Evolutionary conservation across 2,888 invertebrate species (phyloP).

Genomic region (Leuctra nigra): DNA sequence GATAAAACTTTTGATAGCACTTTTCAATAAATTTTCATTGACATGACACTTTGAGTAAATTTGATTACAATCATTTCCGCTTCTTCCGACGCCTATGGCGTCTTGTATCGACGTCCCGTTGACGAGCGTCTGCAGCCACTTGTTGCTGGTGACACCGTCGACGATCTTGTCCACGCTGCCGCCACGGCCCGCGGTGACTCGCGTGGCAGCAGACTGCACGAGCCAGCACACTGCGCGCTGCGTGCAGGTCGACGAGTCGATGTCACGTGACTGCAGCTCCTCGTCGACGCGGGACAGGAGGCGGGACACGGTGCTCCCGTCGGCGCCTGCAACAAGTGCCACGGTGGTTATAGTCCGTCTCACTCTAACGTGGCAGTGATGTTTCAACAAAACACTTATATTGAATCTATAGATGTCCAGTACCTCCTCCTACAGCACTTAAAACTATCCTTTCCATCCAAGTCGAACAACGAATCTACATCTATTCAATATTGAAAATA

Average conservation of each 20-base stretch:
- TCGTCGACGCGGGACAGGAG: slow-evolving; percentile 33
- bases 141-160: slow-evolving; percentile 42
- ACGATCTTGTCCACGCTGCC: slow-evolving; percentile 44
- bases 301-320: no score
- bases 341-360: no score
- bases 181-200: slow-evolving; percentile 40
- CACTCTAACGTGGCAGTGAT: no score
- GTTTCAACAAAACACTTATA: no score
- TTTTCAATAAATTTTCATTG: background rate
- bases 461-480: no score
- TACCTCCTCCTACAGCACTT: no score
- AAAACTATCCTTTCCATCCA: no score
- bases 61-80: background rate
- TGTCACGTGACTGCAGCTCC: slow-evolving; percentile 37
- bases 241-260: slow-evolving; percentile 38
- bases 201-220: slow-evolving; percentile 34
- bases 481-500: no score
- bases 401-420: no score
- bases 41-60: background rate
- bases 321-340: no score
- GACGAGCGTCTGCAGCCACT: background rate
- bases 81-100: background rate
- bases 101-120: background rate
- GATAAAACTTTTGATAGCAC: background rate
- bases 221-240: slow-evolving; percentile 39